Conservation (phyloP, 35 echinoderm and acorn worm species). For the Nesometra sesokonis region DNA sequence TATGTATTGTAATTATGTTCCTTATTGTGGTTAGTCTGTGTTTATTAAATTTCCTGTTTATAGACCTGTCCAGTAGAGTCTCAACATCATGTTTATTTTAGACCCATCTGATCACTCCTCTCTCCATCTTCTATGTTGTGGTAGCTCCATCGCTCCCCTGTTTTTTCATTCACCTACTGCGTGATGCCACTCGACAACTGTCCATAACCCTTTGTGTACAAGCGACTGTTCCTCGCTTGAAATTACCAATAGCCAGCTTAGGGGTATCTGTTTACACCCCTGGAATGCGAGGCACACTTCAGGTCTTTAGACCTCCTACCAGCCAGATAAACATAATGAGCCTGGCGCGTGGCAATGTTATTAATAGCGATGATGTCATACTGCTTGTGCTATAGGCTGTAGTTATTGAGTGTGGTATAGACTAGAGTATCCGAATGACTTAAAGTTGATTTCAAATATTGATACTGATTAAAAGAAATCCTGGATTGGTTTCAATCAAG, state of each 20-base stretch:
- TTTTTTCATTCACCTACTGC: neutral
- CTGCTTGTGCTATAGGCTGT: neutral
- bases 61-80: neutral
- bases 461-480: neutral
- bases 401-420: no score
- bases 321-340: neutral
- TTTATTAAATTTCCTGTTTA: no score
- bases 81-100: neutral
- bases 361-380: neutral
- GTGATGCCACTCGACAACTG: neutral
- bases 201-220: neutral
- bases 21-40: no score
- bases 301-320: neutral
- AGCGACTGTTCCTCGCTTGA: neutral
- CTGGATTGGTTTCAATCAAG: neutral
- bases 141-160: neutral
- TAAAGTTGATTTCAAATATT: no score
- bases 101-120: neutral
- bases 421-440: no score
- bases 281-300: neutral
- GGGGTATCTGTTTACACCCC: neutral
- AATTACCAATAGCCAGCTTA: neutral
- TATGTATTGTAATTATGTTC: no score
- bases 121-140: neutral
- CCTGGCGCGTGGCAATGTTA: neutral